Conservation (phyloP, 2,113 vertebrate genomes). For the Nansenia antarctica region DNA sequence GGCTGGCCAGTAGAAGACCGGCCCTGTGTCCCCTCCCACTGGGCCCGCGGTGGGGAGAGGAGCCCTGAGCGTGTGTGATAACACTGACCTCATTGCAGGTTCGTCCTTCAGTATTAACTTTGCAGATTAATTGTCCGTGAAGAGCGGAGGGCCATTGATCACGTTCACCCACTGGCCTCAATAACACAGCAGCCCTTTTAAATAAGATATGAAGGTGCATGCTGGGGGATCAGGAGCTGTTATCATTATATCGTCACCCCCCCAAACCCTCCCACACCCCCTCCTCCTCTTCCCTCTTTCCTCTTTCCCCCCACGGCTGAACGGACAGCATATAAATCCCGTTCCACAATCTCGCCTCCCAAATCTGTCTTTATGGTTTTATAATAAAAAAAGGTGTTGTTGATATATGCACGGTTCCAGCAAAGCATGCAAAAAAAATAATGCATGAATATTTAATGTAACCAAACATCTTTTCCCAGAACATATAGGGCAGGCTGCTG, state of each 20-base stretch:
- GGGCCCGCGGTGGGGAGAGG: conserved; percentile 30
- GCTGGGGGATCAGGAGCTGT: conserved; percentile 44
- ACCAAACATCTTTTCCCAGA: conserved; percentile 62
- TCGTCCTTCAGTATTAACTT: conserved; percentile 66
- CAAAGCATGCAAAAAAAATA: conserved; percentile 20
- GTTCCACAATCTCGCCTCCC: conserved; percentile 16
- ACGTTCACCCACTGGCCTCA: conserved; percentile 41
- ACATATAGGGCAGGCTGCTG: conserved; percentile 30
- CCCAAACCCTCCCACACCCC: conserved; percentile 5
- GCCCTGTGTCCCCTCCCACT: conserved; percentile 33
- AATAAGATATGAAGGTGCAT: conserved; percentile 61
- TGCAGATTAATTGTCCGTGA: conserved; percentile 66
- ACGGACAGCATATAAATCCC: conserved; percentile 25
- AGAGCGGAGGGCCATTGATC: conserved; percentile 56
- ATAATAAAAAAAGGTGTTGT: conserved; percentile 27
- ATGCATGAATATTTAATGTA: conserved; percentile 70
- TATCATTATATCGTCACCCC: conserved; percentile 26
- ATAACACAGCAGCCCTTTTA: conserved; percentile 54
- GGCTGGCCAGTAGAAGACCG: conserved; percentile 5
- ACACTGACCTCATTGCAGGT: conserved; percentile 62
- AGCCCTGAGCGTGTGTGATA: conserved; percentile 61
- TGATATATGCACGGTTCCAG: conserved; percentile 40
- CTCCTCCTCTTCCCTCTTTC: no score
- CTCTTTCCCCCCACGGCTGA: conserved; percentile 19
- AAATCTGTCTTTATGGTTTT: conserved; percentile 26